A percentile compares a stretch with the other conserved stretches of the same genome.
Conservation (phyloP, 1,140 invertebrate genomes). For the Drosophila navojoa region DNA sequence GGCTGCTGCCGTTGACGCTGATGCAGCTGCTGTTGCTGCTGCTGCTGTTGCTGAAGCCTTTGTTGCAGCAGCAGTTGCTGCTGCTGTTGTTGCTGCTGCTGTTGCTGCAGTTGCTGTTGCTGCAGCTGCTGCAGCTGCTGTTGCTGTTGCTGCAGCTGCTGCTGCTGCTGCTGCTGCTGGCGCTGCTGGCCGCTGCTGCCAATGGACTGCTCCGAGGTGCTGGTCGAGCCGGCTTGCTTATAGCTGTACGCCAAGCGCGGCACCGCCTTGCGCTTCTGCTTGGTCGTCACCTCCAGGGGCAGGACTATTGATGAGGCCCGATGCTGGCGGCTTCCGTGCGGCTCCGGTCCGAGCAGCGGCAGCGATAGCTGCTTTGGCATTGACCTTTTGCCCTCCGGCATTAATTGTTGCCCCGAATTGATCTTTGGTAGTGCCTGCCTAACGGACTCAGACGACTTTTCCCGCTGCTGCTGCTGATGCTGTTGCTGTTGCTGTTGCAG, state of each 20-base stretch:
- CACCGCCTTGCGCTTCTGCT: background rate
- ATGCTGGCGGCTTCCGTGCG: constrained; percentile 13
- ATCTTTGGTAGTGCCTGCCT: background rate
- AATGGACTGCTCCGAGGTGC: background rate
- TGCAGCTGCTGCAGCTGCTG: constrained; percentile 32
- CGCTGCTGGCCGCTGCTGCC: background rate
- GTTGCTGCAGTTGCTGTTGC: constrained; percentile 10
- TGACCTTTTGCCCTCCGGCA: background rate
- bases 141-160: constrained; percentile 24
- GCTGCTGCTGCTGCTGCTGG: constrained; percentile 27
- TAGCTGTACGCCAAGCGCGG: background rate
- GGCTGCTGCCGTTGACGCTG: constrained; percentile 21
- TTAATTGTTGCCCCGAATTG: background rate
- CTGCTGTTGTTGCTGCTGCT: constrained; percentile 12
- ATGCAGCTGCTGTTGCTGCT: constrained; percentile 22
- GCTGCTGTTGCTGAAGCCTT: too few relatives aligned
- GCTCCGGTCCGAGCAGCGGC: background rate
- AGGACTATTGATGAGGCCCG: background rate
- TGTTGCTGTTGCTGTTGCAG: too few relatives aligned
- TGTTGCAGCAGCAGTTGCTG: constrained; percentile 7
- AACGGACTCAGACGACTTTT: background rate
- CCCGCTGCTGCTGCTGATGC: too few relatives aligned
- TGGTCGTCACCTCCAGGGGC: background rate
- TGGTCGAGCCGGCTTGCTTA: constrained; percentile 1
- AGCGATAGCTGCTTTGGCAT: background rate